Conservation (phyloP, 1,140 invertebrate species). For the Scylla paramamosain region DNA sequence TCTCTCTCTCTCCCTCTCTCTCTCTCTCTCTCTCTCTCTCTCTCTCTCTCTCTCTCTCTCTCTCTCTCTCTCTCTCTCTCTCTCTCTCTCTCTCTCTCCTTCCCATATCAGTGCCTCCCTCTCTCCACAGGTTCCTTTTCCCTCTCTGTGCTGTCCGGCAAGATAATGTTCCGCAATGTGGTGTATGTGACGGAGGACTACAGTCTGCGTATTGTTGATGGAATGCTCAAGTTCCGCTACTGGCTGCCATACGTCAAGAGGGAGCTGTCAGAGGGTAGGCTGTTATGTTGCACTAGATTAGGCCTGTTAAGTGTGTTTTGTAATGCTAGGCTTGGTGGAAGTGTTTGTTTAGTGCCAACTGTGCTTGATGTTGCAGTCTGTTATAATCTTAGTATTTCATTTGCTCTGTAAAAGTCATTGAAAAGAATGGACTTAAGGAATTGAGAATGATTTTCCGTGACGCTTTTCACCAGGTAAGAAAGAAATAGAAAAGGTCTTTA, state of each 20-base stretch:
- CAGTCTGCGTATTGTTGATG: constrained; percentile 95
- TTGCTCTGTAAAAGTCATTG: no score
- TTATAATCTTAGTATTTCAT: no score
- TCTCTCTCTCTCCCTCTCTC: constrained; percentile 78
- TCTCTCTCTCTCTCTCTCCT: background rate
- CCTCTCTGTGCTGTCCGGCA: constrained; percentile 95
- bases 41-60: no score
- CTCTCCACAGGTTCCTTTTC: constrained; percentile 92
- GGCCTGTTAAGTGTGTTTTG: constrained; percentile 59
- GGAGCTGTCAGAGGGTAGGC: constrained; percentile 93
- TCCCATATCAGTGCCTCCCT: constrained; percentile 10
- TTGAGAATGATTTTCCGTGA: no score
- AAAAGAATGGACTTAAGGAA: no score
- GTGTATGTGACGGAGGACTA: constrained; percentile 97
- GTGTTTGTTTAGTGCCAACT: no score
- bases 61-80: no score
- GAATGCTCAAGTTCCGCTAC: constrained; percentile 98
- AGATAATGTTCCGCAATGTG: constrained; percentile 99
- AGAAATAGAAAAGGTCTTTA: no score
- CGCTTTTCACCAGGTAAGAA: no score
- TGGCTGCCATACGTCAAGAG: constrained; percentile 97
- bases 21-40: constrained; percentile 92
- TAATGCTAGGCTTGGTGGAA: background rate
- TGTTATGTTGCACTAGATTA: constrained; percentile 61
- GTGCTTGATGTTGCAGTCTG: no score